Evolutionary conservation across 1,140 invertebrate species (phyloP).

Genomic region (Nephila pilipes): DNA sequence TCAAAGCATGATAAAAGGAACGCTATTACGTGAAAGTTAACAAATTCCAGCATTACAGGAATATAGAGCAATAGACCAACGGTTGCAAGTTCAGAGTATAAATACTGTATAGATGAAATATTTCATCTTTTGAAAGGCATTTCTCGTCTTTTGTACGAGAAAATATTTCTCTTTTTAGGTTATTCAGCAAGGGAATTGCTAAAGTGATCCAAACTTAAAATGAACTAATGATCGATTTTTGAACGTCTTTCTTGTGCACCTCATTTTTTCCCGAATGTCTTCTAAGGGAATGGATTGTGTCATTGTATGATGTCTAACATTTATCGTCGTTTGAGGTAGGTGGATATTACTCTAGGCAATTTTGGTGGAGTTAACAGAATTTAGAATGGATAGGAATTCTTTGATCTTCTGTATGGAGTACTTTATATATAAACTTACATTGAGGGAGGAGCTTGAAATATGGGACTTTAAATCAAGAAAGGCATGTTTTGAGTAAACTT

Average conservation of each 20-base stretch:
- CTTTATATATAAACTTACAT: too few species aligned
- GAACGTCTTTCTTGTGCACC: conserved; percentile 12
- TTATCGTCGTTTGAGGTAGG: neutral
- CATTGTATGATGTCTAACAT: conserved; percentile 24
- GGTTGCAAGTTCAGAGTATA: neutral
- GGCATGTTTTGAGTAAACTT: too few species aligned
- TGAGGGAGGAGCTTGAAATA: too few species aligned
- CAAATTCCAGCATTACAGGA: neutral
- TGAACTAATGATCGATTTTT: conserved; percentile 37
- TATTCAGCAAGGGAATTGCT: conserved; percentile 4
- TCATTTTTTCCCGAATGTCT: neutral
- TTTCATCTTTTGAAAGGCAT: conserved; percentile 1
- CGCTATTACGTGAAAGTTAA: neutral
- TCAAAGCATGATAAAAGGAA: neutral
- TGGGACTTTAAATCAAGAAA: too few species aligned
- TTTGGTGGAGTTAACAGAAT: neutral
- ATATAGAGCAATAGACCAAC: neutral
- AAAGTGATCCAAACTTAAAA: conserved; percentile 30
- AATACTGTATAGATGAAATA: conserved; percentile 13
- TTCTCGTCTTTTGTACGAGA: conserved; percentile 13
- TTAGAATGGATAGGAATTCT: neutral
- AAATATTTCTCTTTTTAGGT: neutral
- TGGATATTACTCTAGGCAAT: conserved; percentile 1
- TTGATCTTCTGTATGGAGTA: too few species aligned
- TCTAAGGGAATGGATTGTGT: conserved; percentile 20